Evolutionary conservation across 2,888 invertebrate genomes (phyloP).

Genomic region (Zonitis immaculata): DNA sequence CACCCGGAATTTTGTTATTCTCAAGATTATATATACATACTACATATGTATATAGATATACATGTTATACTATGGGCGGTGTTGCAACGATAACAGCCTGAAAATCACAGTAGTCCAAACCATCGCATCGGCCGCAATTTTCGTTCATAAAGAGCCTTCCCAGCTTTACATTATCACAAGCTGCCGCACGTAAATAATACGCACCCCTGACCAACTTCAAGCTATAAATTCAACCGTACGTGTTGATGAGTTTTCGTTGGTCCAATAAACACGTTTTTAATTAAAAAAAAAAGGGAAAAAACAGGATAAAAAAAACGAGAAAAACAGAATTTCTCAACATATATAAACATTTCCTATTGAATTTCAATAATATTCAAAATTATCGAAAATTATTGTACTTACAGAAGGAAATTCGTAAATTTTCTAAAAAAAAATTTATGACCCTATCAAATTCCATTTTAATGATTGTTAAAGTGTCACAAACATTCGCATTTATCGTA

Average conservation of each 20-base stretch:
- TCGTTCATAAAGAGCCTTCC: conserved; percentile 30
- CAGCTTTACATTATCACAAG: conserved; percentile 35
- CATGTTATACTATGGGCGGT: neutral
- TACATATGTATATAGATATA: too few relatives aligned
- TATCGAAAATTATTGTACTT: neutral
- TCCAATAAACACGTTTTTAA: conserved; percentile 31
- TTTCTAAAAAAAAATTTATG: too few relatives aligned
- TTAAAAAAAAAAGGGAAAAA: conserved; percentile 23
- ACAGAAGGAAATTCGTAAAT: too few relatives aligned
- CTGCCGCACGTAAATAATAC: conserved; percentile 27
- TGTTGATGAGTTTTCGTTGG: conserved; percentile 34
- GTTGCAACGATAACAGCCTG: conserved; percentile 14
- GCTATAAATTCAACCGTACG: conserved; percentile 29
- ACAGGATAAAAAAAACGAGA: too few relatives aligned
- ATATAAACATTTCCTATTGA: too few relatives aligned
- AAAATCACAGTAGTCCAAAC: conserved; percentile 25
- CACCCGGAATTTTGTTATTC: too few relatives aligned
- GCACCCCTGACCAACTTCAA: conserved; percentile 7
- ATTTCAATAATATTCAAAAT: neutral
- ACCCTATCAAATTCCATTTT: neutral
- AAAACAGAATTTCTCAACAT: too few relatives aligned
- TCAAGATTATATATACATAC: neutral
- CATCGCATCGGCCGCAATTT: conserved; percentile 30
- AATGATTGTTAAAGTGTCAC: neutral
- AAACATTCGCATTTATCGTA: neutral